Percentiles rank a stretch among this genome's conserved stretches.
These are phyloP conservation scores for Hirtodrosophila alboralis DNA, from an alignment of 2,888 invertebrate species.

Conservation along the genomic window DNA sequence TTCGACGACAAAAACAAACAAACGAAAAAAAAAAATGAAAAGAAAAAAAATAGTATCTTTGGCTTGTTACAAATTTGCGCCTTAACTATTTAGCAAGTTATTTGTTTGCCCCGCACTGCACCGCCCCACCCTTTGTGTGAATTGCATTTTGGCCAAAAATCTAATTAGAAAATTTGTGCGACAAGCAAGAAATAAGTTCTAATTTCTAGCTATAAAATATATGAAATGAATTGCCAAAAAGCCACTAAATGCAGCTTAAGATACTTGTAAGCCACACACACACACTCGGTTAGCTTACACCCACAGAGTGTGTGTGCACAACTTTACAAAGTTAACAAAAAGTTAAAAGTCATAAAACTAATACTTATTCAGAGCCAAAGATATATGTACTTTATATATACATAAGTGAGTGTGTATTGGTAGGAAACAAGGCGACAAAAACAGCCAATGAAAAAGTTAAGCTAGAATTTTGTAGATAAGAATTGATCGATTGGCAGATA, in stretches of 20 bases:
- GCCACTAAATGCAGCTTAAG: constrained; percentile 39
- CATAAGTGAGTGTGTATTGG: neutral
- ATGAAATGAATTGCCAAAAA: constrained; percentile 43
- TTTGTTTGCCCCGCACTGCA: constrained; percentile 14
- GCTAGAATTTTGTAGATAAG: neutral
- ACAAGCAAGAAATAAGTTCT: constrained; percentile 28
- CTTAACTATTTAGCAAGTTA: constrained; percentile 48
- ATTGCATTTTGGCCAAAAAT: constrained; percentile 18
- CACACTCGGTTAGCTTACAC: constrained; percentile 7
- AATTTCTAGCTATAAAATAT: constrained; percentile 24
- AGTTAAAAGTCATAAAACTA: constrained; percentile 42
- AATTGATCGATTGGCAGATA: too few species aligned
- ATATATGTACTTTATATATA: neutral
- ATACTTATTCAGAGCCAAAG: constrained; percentile 14
- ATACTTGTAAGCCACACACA: constrained; percentile 16
- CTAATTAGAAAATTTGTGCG: constrained; percentile 32
- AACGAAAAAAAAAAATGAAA: constrained; percentile 2
- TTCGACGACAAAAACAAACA: constrained; percentile 15
- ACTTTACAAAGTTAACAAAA: constrained; percentile 28
- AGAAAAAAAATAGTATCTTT: constrained; percentile 34
- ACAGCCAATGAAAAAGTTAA: neutral
- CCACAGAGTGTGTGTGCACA: constrained; percentile 21
- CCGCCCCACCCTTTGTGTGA: constrained; percentile 32
- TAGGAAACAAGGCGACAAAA: constrained; percentile 5
- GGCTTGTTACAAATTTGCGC: constrained; percentile 52